Evolutionary conservation across 2,797 vertebrate genomes (phyloP), one percentile per base, ranked within the genome.

Genomic region (Cyprinella venusta): DNA sequence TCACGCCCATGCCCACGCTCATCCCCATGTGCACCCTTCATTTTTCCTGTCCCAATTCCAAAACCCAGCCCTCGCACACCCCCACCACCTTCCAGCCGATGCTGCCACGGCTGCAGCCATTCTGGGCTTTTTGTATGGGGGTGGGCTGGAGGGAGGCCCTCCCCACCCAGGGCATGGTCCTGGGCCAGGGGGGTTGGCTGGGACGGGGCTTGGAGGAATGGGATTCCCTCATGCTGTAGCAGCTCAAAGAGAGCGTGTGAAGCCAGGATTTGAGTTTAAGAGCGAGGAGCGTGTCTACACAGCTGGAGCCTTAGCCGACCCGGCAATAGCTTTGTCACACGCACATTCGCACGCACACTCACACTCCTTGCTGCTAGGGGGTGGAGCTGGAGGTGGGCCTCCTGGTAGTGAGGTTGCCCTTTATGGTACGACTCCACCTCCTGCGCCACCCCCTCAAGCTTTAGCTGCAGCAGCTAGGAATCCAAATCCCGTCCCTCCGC

Each of bases 241-340:
- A 0, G 92, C 96, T 91, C 90, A 97, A 94, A 95, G 97, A 12
- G 97, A 99, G 64, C 94, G 97, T 59, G 93, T 98, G 85, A 99
- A 99, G 89, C 96, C 94, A 0, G 97, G 98, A 70, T 99, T 97
- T 86, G 98, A 99, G 92, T 97, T 99, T 89, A 99, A 99, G 92
- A 97, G 97, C 3, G 97, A 97, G 83, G 94, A 95, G 52, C 92
- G 94, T 36, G 84, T 93, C 80, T 98, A 98, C 87, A 89, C 96
- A 83, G 96, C 95, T 18, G 96, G 92, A 26, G 86, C 91, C 24
- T 91, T 95, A 45, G 85, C 90, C 16, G 94, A 95, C 93, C 92
- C 94, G 89, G 84, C 72, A 86, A 91, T 54, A 91, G 93, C 33
- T 91, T 92, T 87, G 91, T 94, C 91, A 93, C 95, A 94, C 30